These are phyloP conservation scores for Myotis davidii DNA, from an alignment of 2,113 vertebrate species.

Conservation along the genomic window DNA sequence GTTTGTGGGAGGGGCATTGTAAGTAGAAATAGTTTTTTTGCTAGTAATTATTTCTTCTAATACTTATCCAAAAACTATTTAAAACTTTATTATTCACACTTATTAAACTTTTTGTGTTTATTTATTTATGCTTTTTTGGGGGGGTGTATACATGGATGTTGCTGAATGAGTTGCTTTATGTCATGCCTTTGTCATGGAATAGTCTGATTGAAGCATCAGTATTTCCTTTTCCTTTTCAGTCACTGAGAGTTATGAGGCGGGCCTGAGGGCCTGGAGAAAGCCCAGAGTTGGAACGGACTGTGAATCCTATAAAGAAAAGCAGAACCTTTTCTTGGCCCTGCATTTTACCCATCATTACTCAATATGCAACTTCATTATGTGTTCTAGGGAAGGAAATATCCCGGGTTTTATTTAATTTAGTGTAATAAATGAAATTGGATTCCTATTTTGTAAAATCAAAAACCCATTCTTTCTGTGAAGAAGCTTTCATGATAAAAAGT, in stretches of 20 bases:
- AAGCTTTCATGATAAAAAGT: slow-evolving; percentile 36
- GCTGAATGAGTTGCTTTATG: neutral
- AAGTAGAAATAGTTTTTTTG: neutral
- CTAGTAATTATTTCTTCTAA: slow-evolving; percentile 4
- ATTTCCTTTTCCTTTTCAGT: neutral
- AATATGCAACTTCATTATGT: slow-evolving; percentile 58
- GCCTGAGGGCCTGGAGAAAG: neutral
- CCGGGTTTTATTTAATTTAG: slow-evolving; percentile 70
- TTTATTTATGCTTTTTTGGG: neutral
- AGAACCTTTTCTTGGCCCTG: slow-evolving; percentile 12
- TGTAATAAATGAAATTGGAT: slow-evolving; percentile 67
- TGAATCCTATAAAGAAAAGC: neutral
- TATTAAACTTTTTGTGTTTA: neutral
- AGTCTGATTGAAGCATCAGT: neutral
- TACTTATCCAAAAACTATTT: neutral
- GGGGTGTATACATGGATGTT: neutral
- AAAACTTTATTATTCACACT: neutral
- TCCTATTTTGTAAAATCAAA: slow-evolving; percentile 69
- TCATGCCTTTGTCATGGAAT: neutral
- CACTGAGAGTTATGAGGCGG: neutral
- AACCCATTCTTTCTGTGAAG: slow-evolving; percentile 62
- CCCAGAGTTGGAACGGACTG: neutral
- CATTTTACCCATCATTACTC: slow-evolving; percentile 1
- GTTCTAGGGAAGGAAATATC: slow-evolving; percentile 51
- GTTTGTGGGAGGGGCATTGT: neutral